Conservation (phyloP, 1,140 invertebrate genomes). For the Lepidotrigona ventralis region DNA sequence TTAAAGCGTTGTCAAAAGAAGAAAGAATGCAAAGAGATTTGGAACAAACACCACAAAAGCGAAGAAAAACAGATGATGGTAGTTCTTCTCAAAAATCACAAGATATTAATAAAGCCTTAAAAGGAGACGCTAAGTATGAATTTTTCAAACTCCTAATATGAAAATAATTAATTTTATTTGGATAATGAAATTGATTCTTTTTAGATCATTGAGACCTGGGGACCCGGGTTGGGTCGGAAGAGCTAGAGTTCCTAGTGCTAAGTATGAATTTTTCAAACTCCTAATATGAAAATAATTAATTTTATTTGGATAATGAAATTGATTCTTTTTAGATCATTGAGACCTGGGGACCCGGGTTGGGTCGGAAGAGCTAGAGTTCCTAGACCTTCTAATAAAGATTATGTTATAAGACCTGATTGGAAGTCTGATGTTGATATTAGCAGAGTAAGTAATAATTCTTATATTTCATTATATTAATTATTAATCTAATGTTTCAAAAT, state of each 20-base stretch:
- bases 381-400: constrained; percentile 97
- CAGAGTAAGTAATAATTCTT: constrained; percentile 81
- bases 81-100: constrained; percentile 74
- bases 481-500: constrained; percentile 17
- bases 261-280: constrained; percentile 75
- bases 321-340: constrained; percentile 79
- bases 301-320: not conserved
- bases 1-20: constrained; percentile 92
- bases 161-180: not conserved
- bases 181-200: not conserved
- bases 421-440: constrained; percentile 92
- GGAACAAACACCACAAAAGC: constrained; percentile 90
- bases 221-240: constrained; percentile 97
- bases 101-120: constrained; percentile 83
- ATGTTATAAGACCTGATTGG: constrained; percentile 96
- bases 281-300: not conserved
- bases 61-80: constrained; percentile 80
- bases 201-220: constrained; percentile 89
- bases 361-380: constrained; percentile 96
- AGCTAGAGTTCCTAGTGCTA: constrained; percentile 93
- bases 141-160: not conserved
- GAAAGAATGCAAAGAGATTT: constrained; percentile 95
- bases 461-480: not conserved
- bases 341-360: constrained; percentile 98
- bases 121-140: constrained; percentile 83